Conservation (phyloP, 2,113 vertebrate species). For the Rhineura floridana region DNA sequence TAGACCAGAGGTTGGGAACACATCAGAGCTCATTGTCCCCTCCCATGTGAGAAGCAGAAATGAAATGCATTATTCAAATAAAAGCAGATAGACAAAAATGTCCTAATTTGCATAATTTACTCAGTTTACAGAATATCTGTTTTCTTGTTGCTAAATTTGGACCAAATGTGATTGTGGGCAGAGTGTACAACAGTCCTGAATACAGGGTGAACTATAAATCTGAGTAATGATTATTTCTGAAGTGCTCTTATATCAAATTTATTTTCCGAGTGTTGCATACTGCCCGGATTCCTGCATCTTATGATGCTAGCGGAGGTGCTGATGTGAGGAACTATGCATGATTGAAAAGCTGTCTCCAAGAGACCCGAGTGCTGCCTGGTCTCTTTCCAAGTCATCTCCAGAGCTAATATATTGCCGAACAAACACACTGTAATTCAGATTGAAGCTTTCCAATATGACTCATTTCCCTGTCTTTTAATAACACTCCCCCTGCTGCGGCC, state of each 20-base stretch:
- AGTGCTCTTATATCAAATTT: constrained; percentile 9
- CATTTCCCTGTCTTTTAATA: constrained; percentile 75
- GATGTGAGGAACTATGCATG: neutral
- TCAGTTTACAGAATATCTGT: constrained; percentile 5
- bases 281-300: neutral
- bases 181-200: neutral
- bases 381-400: constrained; percentile 65
- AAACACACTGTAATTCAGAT: constrained; percentile 68
- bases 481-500: constrained; percentile 68
- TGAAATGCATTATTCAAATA: constrained; percentile 2
- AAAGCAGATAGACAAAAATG: neutral
- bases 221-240: constrained; percentile 16
- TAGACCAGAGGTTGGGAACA: neutral
- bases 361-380: constrained; percentile 17
- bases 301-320: neutral
- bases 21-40: neutral
- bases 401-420: constrained; percentile 71
- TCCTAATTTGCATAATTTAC: constrained; percentile 4
- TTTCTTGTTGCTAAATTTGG: constrained; percentile 2
- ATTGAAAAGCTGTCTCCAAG: constrained; percentile 28
- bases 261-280: neutral
- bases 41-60: neutral
- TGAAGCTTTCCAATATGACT: constrained; percentile 73
- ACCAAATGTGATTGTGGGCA: neutral
- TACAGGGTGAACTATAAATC: neutral